Evolutionary conservation across 1,140 invertebrate species (phyloP), one percentile per base, ranked within the genome.

Genomic region (Drosophila virilis): DNA sequence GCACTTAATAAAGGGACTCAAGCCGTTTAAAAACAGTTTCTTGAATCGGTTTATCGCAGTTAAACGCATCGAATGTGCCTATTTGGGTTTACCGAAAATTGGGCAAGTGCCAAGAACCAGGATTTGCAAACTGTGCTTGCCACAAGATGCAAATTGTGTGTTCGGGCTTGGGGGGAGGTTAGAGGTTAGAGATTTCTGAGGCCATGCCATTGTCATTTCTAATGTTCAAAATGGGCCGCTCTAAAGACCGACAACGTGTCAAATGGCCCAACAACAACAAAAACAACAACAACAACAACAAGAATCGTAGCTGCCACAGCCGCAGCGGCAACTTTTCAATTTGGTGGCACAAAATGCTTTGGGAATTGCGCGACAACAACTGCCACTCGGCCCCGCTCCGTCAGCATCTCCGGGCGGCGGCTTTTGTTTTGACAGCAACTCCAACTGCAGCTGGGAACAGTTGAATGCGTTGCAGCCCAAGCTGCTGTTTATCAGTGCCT

Each of bases 61-160:
- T 13, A 43, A 43, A 9, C 13, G 5, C 22, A 28, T 28, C 22
- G 22, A 28, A 5, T 28, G 3, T 28, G 22, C 22, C 22, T 28
- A 28, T 28, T 28, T 28, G 22, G 22, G 3, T n/a, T n/a, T 42
- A n/a, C 10, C 40, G 9, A 13, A 33, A 46, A 17, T 59, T 58
- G 55, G 40, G 12, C 55, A 45, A 46, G 32, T 59, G 42, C 17
- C 22, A 57, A 57, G 38, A 4, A 35, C 6, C 8, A 4, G 51
- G 9, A 33, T 54, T 15, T 35, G 51, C 33, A 54, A 54, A 13
- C 51, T 54, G 51, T 54, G 33, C 51, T 17, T 32, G 54, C 28
- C 42, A 59, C 57, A 59, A 59, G 13, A 35, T 59, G 42, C 57
- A 59, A 32, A 32, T 57, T 42, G 54, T 9, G 2, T 43, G 12